Evolutionary conservation across 2,797 vertebrate species (phyloP).

Genomic region (Pristis pectinata): DNA sequence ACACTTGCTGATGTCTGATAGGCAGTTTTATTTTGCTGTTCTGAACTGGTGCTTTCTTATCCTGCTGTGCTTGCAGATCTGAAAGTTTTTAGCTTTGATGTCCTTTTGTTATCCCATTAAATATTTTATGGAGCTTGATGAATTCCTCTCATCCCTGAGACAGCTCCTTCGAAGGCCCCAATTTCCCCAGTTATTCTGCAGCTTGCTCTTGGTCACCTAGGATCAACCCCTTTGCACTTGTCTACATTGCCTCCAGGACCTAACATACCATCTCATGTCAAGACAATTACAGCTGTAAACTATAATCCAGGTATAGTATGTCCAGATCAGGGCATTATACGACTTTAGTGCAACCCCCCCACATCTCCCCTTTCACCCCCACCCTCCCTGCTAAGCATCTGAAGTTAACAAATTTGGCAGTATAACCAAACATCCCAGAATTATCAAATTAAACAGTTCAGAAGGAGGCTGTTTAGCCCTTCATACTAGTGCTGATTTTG

Average conservation of each 20-base stretch:
- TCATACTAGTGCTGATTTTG: too few species aligned
- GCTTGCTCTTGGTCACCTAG: background rate
- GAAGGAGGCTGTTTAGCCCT: too few species aligned
- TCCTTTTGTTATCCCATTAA: background rate
- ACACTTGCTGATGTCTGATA: background rate
- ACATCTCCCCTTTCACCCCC: too few species aligned
- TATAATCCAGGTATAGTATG: background rate
- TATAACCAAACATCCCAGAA: background rate
- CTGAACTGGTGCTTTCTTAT: background rate
- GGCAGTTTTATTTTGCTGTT: background rate
- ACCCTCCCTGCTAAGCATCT: background rate
- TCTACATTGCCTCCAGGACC: background rate
- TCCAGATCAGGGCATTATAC: background rate
- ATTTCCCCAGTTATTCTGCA: background rate
- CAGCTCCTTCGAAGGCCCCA: background rate
- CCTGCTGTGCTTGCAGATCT: background rate
- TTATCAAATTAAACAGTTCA: background rate
- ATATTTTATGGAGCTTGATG: background rate
- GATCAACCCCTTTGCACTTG: background rate
- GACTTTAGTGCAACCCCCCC: background rate
- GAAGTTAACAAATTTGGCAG: background rate
- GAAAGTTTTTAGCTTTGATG: background rate
- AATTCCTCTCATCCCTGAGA: background rate
- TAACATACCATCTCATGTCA: too few species aligned
- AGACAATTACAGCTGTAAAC: background rate